These are phyloP conservation scores for Chiloscyllium punctatum DNA, from an alignment of 2,797 vertebrate genomes.

Conservation along the genomic window DNA sequence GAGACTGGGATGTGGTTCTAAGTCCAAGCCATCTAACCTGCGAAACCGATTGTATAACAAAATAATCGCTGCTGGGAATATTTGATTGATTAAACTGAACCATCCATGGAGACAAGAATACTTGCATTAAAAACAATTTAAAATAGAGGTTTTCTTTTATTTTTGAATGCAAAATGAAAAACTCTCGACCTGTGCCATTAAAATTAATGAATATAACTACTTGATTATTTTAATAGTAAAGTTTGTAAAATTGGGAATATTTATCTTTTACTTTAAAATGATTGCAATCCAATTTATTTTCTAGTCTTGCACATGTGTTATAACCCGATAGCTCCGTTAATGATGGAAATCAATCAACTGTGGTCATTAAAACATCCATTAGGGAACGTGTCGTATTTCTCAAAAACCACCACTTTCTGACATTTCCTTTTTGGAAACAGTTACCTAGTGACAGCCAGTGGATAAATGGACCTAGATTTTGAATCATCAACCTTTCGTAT, in stretches of 20 bases:
- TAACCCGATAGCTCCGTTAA: background rate
- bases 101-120: background rate
- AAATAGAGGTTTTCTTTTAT: background rate
- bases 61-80: background rate
- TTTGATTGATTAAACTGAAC: background rate
- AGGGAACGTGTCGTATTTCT: background rate
- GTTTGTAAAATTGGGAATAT: background rate
- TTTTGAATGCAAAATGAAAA: background rate
- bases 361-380: background rate
- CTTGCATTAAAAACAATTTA: background rate
- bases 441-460: slow-evolving; percentile 13
- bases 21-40: background rate
- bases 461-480: background rate
- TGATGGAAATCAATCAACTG: slow-evolving; percentile 28
- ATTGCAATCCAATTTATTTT: slow-evolving; percentile 9
- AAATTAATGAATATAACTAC: background rate
- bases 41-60: background rate
- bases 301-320: background rate
- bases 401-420: background rate
- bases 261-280: background rate
- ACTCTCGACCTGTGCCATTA: background rate
- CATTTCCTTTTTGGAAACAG: slow-evolving; percentile 27
- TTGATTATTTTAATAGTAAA: background rate
- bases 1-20: background rate
- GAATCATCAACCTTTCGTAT: background rate